Percentiles rank a stretch among this genome's conserved stretches.
Evolutionary conservation across 2,113 vertebrate species (phyloP).

Genomic region (Candoia aspera): DNA sequence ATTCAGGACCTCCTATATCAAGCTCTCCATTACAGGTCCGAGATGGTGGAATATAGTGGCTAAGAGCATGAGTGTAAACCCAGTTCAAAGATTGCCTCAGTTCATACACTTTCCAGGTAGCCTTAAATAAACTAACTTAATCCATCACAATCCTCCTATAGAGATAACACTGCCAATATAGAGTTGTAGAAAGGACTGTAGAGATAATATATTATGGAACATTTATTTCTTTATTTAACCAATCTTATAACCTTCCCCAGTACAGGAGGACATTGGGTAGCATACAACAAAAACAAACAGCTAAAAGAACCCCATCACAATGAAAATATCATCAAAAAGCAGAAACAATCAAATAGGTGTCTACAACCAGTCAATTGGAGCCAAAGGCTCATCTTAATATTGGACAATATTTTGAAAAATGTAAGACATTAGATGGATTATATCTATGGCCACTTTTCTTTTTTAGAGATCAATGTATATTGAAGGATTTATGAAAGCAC

Average conservation of each 20-base stretch:
- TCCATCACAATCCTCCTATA: neutral
- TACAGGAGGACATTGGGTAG: neutral
- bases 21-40: neutral
- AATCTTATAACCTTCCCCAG: neutral
- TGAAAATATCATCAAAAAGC: neutral
- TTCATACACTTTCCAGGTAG: neutral
- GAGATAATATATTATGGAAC: neutral
- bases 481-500: neutral
- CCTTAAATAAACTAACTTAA: neutral
- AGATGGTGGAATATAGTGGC: neutral
- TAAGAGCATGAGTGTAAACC: neutral
- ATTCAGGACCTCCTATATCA: neutral
- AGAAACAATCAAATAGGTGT: neutral
- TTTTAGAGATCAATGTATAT: neutral
- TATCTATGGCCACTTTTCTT: neutral
- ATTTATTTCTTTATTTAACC: neutral
- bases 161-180: neutral
- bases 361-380: neutral
- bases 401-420: neutral
- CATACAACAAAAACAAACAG: neutral
- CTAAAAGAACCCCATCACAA: neutral
- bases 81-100: neutral
- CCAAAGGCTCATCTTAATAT: neutral
- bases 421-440: neutral
- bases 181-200: neutral